Evolutionary conservation across 2,797 vertebrate genomes (phyloP).

Genomic region (Lacerta viridis): DNA sequence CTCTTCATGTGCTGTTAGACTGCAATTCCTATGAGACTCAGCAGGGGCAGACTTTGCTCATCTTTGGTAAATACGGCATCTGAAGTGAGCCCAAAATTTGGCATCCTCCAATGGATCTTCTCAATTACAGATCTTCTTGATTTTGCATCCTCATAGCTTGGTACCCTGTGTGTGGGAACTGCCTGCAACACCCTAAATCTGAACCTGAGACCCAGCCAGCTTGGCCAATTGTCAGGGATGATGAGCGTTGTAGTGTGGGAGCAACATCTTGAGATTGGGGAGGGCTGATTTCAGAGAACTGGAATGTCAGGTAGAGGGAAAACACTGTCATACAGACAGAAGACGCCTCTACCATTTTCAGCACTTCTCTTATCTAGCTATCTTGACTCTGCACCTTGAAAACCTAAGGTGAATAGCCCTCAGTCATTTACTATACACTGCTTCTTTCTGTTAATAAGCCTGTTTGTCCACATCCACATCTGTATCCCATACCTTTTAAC

Average conservation of each 20-base stretch:
- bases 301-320: conserved; percentile 41
- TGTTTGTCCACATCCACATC: conserved; percentile 79
- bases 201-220: neutral
- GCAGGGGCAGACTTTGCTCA: too few species aligned
- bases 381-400: conserved; percentile 79
- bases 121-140: too few species aligned
- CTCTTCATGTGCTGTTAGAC: too few species aligned
- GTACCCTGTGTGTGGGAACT: too few species aligned
- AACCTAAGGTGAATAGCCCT: conserved; percentile 77
- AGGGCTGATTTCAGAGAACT: conserved; percentile 30
- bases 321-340: conserved; percentile 68
- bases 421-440: conserved; percentile 69
- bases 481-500: conserved; percentile 77
- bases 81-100: too few species aligned
- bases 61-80: too few species aligned
- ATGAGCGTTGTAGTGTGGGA: neutral
- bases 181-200: too few species aligned
- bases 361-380: conserved; percentile 66
- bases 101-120: too few species aligned
- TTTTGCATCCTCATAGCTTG: too few species aligned
- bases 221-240: neutral
- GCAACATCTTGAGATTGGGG: neutral
- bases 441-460: conserved; percentile 78
- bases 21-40: too few species aligned
- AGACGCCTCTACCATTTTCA: conserved; percentile 64